Base-by-base conservation (phyloP, 1,140 invertebrate genomes). In the Hesperophylax magnus region DNA sequence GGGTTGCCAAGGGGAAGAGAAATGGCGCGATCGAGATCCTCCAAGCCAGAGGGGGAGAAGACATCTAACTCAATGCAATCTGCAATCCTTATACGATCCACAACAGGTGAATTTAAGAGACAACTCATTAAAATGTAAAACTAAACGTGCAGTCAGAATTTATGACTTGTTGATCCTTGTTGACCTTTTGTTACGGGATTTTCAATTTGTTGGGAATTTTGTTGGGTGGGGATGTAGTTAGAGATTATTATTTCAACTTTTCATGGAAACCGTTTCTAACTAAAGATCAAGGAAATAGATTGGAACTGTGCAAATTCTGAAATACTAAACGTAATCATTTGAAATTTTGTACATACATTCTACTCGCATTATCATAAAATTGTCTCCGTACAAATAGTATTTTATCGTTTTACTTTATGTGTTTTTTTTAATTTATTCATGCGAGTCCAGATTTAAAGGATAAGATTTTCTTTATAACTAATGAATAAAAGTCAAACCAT, bases 51-150 rank as follows among this genome's bases (percentile, higher is more conserved):
- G 72, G 31, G 20, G 72, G 56, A 31, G 67, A 71, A n/a, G 39
- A 47, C 39, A 7, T 34, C 39, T 18, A 47, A 52, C 6, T 53
- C 67, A 17, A 27, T 34, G 63, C 6, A 67, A 67, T 34, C 63
- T n/a, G 34, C 67, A 71, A 14, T n/a, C 39, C 17, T 34, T 18
- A 53, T 52, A 71, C 22, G 31, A 47, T 52, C 67, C 67, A n/a
- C 67, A 71, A 71, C 67, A 71, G 39, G 31, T 47, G 31, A 71
- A 47, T 71, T 20, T 61, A 61, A 11, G 22, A 47, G 39, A 47
- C n/a, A 58, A 58, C 56, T 58, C n/a, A 17, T 20, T 22, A 58
- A 58, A 58, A 58, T 20, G 56, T 18, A 14, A n/a, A 58, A 58
- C 14, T 58, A 5, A 20, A 58, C n/a, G 56, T 22, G 56, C 3